Evolutionary conservation across 2,113 vertebrate genomes (phyloP).

Genomic region (Castor canadensis): DNA sequence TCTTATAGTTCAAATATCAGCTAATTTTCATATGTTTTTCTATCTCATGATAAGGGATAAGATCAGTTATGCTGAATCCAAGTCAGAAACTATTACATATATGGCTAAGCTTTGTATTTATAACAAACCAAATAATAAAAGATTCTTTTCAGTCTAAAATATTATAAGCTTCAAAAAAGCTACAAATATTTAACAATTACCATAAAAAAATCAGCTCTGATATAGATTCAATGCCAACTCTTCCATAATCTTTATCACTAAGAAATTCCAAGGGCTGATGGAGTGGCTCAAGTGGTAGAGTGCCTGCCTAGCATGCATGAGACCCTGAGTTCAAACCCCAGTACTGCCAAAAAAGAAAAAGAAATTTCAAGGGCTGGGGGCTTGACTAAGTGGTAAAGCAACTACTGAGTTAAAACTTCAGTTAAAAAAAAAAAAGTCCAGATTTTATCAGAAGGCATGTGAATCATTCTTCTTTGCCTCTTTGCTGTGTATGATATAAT

Average conservation of each 20-base stretch:
- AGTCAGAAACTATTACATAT: neutral
- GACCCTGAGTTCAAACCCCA: too few species aligned
- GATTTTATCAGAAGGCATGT: neutral
- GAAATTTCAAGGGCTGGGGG: too few species aligned
- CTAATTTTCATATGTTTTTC: slow-evolving; percentile 1
- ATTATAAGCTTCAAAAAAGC: slow-evolving; percentile 34
- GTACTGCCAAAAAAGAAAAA: too few species aligned
- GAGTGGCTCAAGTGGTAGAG: too few species aligned
- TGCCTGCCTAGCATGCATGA: too few species aligned
- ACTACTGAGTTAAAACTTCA: too few species aligned
- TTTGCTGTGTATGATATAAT: neutral
- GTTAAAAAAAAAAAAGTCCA: too few species aligned
- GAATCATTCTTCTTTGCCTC: neutral
- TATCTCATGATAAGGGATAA: neutral
- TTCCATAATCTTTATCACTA: neutral
- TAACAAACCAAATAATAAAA: slow-evolving; percentile 2
- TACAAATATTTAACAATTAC: neutral
- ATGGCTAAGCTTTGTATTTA: neutral
- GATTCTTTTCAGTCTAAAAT: neutral
- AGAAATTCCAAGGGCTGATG: too few species aligned
- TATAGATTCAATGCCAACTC: neutral
- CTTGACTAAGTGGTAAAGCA: too few species aligned
- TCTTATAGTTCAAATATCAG: neutral
- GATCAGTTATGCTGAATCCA: neutral
- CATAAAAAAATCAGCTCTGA: neutral